Base-by-base conservation (phyloP, 1,140 invertebrate genomes). In the Caenorhabditis latens region DNA sequence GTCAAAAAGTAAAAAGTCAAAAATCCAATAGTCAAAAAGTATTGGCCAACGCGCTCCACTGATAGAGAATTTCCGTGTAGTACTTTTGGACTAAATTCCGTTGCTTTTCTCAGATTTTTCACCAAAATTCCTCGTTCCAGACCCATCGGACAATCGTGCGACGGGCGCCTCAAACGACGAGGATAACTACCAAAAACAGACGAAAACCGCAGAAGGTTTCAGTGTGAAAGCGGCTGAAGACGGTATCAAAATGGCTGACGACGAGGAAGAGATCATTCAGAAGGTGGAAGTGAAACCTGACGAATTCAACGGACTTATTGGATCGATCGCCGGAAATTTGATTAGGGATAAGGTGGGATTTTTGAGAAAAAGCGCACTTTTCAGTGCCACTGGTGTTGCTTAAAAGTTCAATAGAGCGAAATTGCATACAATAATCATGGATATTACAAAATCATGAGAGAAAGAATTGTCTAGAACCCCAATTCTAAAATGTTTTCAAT, bases 251-350 rank as follows among this genome's bases (percentile, higher is more conserved):
- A 88, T 88, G 87, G 87, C 58, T 14, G 87, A 88, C 57, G 87
- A 86, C 19, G 82, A 63, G 16, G 87, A 88, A 40, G 87, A 88
- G 50, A 55, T 84, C 11, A 86, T 87, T 57, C 67, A 87, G 32
- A 86, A 88, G 50, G 90, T 92, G 14, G 90, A 93, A 71, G 48
- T 92, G 46, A 83, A 91, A 63, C 90, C 85, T 6, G 89, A 92
- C 55, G 88, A 92, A 58, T 92, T 92, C 87, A 92, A 89, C 87
- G 91, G 91, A n/a, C 83, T 92, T 2, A 92, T 92, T 63, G 92
- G 91, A 11, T 92, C 88, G 79, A 87, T 92, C 71, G 92, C 91
- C 53, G 92, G 92, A 8, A 89, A 91, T 87, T 82, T 93, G 40
- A 91, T 92, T 65, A 48, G 89, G 13, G 87, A 91, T 63, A 88